phyloP scores from a whole-genome alignment of 2,888 invertebrate genomes.

The Leptura quadrifasciata region DNA sequence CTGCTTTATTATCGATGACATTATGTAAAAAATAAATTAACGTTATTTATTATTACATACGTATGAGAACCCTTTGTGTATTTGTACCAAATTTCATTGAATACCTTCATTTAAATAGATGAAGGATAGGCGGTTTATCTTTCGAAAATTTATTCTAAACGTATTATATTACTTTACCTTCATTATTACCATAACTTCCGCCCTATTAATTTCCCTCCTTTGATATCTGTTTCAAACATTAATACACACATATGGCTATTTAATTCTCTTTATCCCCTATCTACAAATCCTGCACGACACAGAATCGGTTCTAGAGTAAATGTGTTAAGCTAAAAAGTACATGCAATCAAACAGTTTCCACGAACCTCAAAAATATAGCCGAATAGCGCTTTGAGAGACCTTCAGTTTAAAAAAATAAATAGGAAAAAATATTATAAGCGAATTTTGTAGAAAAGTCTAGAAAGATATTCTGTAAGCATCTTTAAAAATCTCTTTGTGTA shows the following conservation, averaged over 20 bases:
- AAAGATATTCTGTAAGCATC: too few species aligned
- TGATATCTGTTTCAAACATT: not conserved
- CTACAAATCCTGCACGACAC: not conserved
- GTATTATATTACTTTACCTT: not conserved
- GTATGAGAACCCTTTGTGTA: not conserved
- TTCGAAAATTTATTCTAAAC: not conserved
- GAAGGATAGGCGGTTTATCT: not conserved
- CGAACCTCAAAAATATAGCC: too few species aligned
- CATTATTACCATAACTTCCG: constrained; percentile 1
- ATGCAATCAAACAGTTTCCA: too few species aligned
- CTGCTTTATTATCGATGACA: not conserved
- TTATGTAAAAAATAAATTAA: not conserved
- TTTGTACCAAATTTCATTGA: not conserved
- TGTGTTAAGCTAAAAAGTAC: not conserved
- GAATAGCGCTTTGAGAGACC: too few species aligned
- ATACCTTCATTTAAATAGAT: not conserved
- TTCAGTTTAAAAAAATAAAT: too few species aligned
- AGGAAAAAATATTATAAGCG: too few species aligned
- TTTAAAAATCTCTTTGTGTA: too few species aligned
- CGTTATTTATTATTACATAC: not conserved
- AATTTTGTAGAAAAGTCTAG: too few species aligned
- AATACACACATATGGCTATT: not conserved
- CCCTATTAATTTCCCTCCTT: not conserved
- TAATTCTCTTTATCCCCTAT: not conserved
- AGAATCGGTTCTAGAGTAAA: not conserved